Base-by-base conservation (phyloP, 1,140 invertebrate genomes). In the Aphaenogaster ashmeadi region DNA sequence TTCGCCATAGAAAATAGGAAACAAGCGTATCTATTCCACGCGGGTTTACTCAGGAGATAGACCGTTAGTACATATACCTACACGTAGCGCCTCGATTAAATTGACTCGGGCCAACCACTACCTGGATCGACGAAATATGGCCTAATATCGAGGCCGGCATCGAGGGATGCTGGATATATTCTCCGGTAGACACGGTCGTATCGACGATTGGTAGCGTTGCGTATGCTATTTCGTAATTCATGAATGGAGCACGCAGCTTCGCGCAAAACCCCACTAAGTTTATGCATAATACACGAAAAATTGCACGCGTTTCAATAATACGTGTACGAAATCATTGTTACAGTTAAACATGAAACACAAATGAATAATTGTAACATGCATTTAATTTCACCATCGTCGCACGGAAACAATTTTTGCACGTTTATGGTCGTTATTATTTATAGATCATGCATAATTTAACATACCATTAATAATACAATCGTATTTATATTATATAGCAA, bases 81-180 rank as follows among this genome's bases (percentile, higher is more conserved):
- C 74, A 86, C 44, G 72, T 62, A 86, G 77, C 84, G 62, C 58
- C 81, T 78, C 89, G 89, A 90, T 90, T 91, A 91, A 91, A 91
- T 91, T 91, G 89, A 91, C 87, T 91, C 87, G 75, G 89, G 89
- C 67, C 69, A 86, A 91, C 86, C 89, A 66, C 75, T 81, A 81
- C 75, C 89, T 88, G 89, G 74, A 81, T 86, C 89, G 89, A 90
- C 86, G 75, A 90, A 90, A 90, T 90, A 90, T 90, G 80, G 88
- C 89, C 86, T 90, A 90, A 90, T 90, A 90, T 90, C 74, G 88
- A 74, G 81, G 33, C 44, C 41, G 77, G 81, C 74, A 79, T 77
- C 86, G 79, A 60, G 78, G 79, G 74, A 69, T 78, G 72, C 41
- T 64, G 74, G 62, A 69, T 81, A 78, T 77, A 72, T 81, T 78